Evolutionary conservation across 64 coral and sea anemone species (phyloP), one percentile per base, ranked within the genome.

Genomic region (Montipora cactus): DNA sequence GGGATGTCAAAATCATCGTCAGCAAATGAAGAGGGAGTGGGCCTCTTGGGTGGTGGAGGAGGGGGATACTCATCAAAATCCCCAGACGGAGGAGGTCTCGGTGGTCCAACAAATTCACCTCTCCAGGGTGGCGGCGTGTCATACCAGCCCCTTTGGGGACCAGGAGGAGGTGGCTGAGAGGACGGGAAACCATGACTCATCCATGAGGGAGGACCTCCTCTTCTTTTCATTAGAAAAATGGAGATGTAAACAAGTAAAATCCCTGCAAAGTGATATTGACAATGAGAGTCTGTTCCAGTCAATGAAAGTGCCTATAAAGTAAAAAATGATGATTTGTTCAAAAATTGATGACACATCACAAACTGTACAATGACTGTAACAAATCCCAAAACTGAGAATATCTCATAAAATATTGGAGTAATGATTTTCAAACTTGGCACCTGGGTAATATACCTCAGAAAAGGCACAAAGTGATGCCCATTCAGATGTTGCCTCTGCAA

Each of bases 1-100:
- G 82, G 64, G 18, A 46, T 46, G 44, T 86, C 46, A 86, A 86
- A 86, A 46, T 86, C 82, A 71, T 86, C 82, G 49, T 86, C 82
- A 14, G 67, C 46, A 74, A 71, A 74, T 49, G 59, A 81, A 37
- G 89, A 49, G 37, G 51, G 52, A 61, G 79, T 50, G 8, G 7
- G n/a, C n/a, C 21, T n/a, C 4, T 52, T 18, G 28, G n/a, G 51
- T 10, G 79, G n/a, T 8, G 19, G 49, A 0, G 45, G 76, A 58
- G 79, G 79, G 48, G 79, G 53, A 59, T 57, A 9, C 22, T 79
- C 15, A 79, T 49, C 46, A 74, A 28, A 74, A 49, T 15, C 77
- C 57, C 80, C 6, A 57, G 53, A 44, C n/a, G 81, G 59, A n/a
- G 59, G 59, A 67, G 15, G 59, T 84, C 81, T 84, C 7, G 81